phyloP scores from a whole-genome alignment of 2,797 vertebrate genomes.

The Platyrinchus mystaceus region DNA sequence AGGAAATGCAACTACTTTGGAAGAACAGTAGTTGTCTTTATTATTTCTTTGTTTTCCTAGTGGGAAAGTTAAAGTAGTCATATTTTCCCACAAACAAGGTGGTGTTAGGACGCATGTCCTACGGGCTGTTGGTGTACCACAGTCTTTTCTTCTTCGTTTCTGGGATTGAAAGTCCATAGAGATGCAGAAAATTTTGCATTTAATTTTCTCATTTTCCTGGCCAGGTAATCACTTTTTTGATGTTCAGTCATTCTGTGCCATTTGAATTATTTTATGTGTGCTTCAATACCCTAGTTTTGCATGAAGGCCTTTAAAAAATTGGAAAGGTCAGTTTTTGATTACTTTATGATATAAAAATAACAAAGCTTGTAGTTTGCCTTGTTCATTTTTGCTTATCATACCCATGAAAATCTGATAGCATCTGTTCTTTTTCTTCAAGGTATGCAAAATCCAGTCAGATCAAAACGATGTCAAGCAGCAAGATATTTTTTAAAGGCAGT shows the following conservation, averaged over 20 bases:
- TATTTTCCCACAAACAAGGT: neutral
- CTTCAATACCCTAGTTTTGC: neutral
- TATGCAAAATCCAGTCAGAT: slow-evolving; percentile 99
- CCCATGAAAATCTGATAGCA: neutral
- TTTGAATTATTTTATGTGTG: neutral
- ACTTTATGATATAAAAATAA: neutral
- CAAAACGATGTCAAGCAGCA: slow-evolving; percentile 96
- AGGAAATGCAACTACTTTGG: neutral
- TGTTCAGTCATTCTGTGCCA: neutral
- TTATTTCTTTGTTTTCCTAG: neutral
- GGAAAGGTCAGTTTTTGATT: neutral
- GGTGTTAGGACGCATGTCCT: neutral
- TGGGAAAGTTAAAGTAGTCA: neutral
- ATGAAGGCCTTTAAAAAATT: neutral
- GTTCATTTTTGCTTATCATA: neutral
- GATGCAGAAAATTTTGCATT: neutral
- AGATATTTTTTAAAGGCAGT: slow-evolving; percentile 99
- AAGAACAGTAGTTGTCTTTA: neutral
- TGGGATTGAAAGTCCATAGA: neutral
- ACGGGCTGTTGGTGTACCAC: neutral
- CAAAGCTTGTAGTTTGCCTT: neutral
- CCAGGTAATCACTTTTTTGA: neutral
- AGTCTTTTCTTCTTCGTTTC: neutral
- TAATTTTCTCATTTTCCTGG: neutral
- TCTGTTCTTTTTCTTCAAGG: slow-evolving; percentile 74